A percentile compares a stretch with the other conserved stretches of the same genome.
phyloP scores from a whole-genome alignment of 2,113 vertebrate genomes.

The Seriola quinqueradiata region DNA sequence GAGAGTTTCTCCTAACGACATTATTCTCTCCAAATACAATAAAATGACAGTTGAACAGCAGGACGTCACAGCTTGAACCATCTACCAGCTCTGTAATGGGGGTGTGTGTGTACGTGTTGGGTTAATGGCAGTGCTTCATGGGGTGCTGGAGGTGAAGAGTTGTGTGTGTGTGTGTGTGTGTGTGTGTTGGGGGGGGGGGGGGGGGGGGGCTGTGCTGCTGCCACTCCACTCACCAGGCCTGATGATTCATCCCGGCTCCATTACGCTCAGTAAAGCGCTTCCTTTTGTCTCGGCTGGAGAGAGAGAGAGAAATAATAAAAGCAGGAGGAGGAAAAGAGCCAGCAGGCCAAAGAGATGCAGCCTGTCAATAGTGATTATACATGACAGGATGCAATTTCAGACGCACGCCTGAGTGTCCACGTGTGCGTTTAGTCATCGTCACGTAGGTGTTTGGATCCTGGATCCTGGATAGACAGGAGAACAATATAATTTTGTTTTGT shows the following conservation, averaged over 20 bases:
- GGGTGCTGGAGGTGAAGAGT: conserved; percentile 25
- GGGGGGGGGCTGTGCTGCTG: not conserved
- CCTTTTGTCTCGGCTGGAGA: conserved; percentile 66
- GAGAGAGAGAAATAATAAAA: conserved; percentile 37
- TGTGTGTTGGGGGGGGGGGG: not conserved
- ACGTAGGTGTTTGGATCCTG: conserved; percentile 43
- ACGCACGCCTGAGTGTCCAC: conserved; percentile 25
- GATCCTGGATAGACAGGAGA: not conserved
- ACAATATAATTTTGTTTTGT: not conserved
- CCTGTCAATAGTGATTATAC: conserved; percentile 79
- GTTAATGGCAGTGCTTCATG: conserved; percentile 27
- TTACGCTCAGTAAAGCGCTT: conserved; percentile 66
- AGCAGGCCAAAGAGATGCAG: conserved; percentile 57
- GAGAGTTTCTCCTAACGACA: not conserved
- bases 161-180: not conserved
- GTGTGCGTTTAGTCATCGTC: conserved; percentile 36
- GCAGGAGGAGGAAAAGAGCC: conserved; percentile 59
- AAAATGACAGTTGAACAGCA: conserved; percentile 3
- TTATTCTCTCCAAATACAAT: conserved; percentile 25
- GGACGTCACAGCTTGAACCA: not conserved
- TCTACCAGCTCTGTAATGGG: conserved; percentile 18
- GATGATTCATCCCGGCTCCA: conserved; percentile 83
- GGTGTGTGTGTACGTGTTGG: not conserved
- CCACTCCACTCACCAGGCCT: conserved; percentile 40
- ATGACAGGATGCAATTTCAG: conserved; percentile 79